Percentiles rank a stretch among this genome's conserved stretches.
Conservation (phyloP, 2,888 invertebrate species). For the Craniophora ligustri region DNA sequence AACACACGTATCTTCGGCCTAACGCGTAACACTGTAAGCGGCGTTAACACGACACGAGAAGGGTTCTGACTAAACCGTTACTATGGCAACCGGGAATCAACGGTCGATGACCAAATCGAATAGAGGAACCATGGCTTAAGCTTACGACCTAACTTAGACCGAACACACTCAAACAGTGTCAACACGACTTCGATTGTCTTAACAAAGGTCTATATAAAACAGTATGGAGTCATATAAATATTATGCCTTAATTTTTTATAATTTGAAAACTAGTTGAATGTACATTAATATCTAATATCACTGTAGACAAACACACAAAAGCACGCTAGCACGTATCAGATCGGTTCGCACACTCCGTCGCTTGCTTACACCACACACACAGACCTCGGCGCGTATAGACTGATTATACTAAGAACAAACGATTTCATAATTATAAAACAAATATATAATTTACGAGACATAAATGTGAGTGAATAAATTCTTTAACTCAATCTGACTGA, state of each 20-base stretch:
- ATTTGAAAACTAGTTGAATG: conserved; percentile 55
- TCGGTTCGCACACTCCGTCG: conserved; percentile 48
- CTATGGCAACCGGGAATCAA: background rate
- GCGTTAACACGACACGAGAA: background rate
- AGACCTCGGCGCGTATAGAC: conserved; percentile 11
- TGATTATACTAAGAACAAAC: background rate
- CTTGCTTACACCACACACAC: background rate
- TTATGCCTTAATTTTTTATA: conserved; percentile 52
- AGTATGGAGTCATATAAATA: conserved; percentile 47
- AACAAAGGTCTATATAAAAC: conserved; percentile 48
- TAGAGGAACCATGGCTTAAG: no score
- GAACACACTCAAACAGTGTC: background rate
- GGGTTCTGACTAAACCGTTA: background rate
- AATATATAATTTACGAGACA: no score
- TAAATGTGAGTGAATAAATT: no score
- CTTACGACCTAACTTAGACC: background rate
- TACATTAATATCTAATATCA: conserved; percentile 75
- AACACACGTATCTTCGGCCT: no score
- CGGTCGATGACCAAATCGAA: background rate
- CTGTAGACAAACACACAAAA: conserved; percentile 73
- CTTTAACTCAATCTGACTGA: no score
- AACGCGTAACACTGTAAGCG: background rate
- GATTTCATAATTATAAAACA: no score
- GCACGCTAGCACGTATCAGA: conserved; percentile 66
- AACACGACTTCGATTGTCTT: background rate